Percentiles rank a stretch among this genome's conserved stretches.
These are phyloP conservation scores for Holothuria leucospilota DNA, from an alignment of 53 echinoderm and acorn worm species.

Conservation along the genomic window DNA sequence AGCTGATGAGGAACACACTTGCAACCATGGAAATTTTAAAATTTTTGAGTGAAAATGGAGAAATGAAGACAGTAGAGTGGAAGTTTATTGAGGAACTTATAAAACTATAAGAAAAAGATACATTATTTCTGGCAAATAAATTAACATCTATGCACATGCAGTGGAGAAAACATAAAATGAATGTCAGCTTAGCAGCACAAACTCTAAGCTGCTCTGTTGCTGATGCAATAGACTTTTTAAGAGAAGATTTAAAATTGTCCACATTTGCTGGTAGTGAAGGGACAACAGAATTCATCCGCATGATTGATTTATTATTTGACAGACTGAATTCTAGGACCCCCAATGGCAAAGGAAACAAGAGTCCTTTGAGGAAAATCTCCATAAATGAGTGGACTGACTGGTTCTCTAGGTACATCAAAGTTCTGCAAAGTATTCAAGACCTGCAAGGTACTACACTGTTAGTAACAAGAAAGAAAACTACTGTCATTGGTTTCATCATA, in stretches of 20 bases:
- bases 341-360: background rate
- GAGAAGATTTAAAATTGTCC: conserved; percentile 35
- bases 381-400: conserved; percentile 36
- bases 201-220: conserved; percentile 56
- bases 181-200: conserved; percentile 44
- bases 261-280: conserved; percentile 56
- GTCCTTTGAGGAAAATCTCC: conserved; percentile 31
- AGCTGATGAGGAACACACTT: conserved; percentile 54
- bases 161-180: conserved; percentile 53
- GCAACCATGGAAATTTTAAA: background rate
- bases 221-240: conserved; percentile 59
- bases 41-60: background rate
- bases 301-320: conserved; percentile 51
- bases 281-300: conserved; percentile 57
- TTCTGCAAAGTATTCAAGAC: too few species aligned
- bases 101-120: conserved; percentile 54
- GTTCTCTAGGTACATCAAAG: conserved; percentile 48
- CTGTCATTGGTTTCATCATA: conserved; percentile 38
- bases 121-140: conserved; percentile 62
- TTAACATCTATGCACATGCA: conserved; percentile 61
- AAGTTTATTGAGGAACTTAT: conserved; percentile 46
- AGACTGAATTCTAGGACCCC: conserved; percentile 64
- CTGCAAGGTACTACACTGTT: too few species aligned
- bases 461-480: conserved; percentile 51
- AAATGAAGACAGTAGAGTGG: conserved; percentile 35